Evolutionary conservation across 2,113 vertebrate species (phyloP), one percentile per base, ranked within the genome.

Genomic region (Ceratotherium simum): DNA sequence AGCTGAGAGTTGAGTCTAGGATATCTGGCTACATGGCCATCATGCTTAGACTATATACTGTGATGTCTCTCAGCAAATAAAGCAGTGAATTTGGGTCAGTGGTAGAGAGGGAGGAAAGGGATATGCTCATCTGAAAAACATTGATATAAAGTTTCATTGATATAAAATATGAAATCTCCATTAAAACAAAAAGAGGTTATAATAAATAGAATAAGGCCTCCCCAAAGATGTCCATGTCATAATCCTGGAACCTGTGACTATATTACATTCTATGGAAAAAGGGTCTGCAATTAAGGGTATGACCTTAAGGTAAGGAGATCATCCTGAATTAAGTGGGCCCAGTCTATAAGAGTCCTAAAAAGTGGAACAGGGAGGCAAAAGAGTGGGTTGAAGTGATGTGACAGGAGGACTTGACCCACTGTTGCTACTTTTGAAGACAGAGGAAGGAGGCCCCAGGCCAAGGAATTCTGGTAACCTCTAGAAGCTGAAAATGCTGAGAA

Each of bases 331-430:
- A 72, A 7, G 14, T 46, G 5, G 27, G 17, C 5, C 29, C 23
- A 79, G 3, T 25, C 29, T 82, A 42, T 7, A 27, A 5, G 17
- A 39, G 27, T 46, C 16, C 13, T 80, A 56, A 75, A 21, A 69
- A 64, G 10, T 27, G 8, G 36, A 64, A 14, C 13, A 81, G 8
- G 16, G n/a, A 56, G 14, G 23, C 12, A 70, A 13, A 60, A 75
- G 27, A 29, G 23, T 29, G 6, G 31, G 23, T 58, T n/a, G 54
- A 9, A 54, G 10, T 64, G 9, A 56, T 33, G 8, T 1, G 13
- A 42, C 5, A 27, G 11, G 6, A 39, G 2, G 3, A 78, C 4
- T 11, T 2, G 12, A 54, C 21, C 2, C 29, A 48, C 10, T 23
- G 11, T 6, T 91, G 20, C 36, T 60, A 21, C 17, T 60, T 31